Percentiles rank a stretch among this genome's conserved stretches.
Conservation (phyloP, 1,140 invertebrate genomes). For the Planococcus citri region DNA sequence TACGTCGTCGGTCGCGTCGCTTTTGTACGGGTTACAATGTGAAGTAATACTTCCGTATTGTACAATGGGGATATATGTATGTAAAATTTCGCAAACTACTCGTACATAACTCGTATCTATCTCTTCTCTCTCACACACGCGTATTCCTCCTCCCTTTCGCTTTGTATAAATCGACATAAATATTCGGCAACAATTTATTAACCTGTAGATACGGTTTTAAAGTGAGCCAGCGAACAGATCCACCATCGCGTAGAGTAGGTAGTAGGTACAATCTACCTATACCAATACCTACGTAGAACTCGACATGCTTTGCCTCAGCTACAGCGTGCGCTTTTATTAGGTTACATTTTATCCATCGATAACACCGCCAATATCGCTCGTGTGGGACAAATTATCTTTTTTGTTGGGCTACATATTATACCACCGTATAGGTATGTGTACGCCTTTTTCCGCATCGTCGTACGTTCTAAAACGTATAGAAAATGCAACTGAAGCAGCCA, state of each 20-base stretch:
- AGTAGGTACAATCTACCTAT: too few species aligned
- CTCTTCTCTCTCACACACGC: not conserved
- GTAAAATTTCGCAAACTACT: too few species aligned
- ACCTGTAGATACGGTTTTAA: not conserved
- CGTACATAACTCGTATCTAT: too few species aligned
- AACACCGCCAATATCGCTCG: not conserved
- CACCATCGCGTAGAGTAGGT: not conserved
- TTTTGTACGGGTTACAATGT: too few species aligned
- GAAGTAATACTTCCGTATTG: too few species aligned
- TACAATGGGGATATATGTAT: too few species aligned
- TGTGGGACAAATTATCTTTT: not conserved
- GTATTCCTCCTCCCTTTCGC: not conserved
- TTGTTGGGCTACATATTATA: not conserved
- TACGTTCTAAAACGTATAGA: too few species aligned
- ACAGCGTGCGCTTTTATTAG: not conserved
- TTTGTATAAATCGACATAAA: not conserved
- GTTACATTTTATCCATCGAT: slow-evolving; percentile 3
- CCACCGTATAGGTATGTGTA: too few species aligned
- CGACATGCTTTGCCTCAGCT: not conserved
- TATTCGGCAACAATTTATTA: slow-evolving; percentile 3
- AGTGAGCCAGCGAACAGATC: too few species aligned
- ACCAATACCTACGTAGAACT: not conserved
- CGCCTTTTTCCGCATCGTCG: not conserved
- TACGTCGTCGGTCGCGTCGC: too few species aligned
- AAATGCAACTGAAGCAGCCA: too few species aligned